Evolutionary conservation across 2,113 vertebrate genomes (phyloP), one percentile per base, ranked within the genome.

Genomic region (Phaethon lepturus): DNA sequence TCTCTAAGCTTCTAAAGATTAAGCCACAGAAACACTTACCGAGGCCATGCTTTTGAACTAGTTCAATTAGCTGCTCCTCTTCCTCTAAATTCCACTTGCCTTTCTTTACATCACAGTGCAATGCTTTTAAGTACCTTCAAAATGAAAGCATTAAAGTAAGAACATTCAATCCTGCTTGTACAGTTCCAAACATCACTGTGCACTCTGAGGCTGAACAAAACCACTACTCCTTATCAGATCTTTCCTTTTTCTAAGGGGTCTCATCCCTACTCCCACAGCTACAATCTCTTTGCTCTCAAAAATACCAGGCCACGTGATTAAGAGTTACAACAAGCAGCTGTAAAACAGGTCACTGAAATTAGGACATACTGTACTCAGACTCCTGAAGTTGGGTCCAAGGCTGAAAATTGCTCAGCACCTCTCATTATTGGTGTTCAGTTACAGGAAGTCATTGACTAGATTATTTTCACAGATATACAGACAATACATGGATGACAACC

Each of bases 11-110:
- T 81, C 50, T 33, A 13, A 2, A 66, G 24, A 47, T 17, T 3
- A 47, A 75, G 4, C 22, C 29, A 38, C 12, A 53, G 10, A 49
- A 73, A 38, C 50, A 55, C 98, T 93, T 84, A 99, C 99, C 99
- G 1, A 98, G 97, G 20, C 99, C 99, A 2, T 99, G 91, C 90
- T 99, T 99, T 29, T 98, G 78, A 78, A 99, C 98, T 33, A 99
- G 88, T 16, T 96, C 90, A 42, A 97, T 45, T 16, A 99, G 96
- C 86, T 98, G 97, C 8, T 97, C 88, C 29, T 97, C 98, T 76
- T 99, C 99, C 29, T 98, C 82, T 8, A 68, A 4, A n/a, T 96
- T 98, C 98, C 99, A 99, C 2, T 90, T 91, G 19, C 99, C 99
- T 97, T 98, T 99, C 95, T 98, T 99, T 18, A 98, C 71, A 56